phyloP scores from a whole-genome alignment of 2,888 invertebrate genomes.

The Leucoma salicis region DNA sequence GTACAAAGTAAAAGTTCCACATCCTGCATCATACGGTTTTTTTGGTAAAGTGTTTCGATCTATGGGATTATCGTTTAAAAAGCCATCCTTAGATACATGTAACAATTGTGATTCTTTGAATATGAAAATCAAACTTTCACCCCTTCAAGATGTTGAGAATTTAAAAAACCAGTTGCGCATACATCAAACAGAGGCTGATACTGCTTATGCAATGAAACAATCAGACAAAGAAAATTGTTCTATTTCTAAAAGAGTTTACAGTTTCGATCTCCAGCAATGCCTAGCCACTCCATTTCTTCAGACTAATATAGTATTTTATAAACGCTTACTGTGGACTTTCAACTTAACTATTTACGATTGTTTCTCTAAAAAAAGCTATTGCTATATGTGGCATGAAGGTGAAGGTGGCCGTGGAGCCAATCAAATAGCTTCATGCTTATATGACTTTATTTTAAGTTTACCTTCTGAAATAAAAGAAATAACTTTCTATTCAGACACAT shows the following conservation, averaged over 20 bases:
- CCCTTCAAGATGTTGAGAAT: neutral
- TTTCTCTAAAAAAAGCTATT: constrained; percentile 8
- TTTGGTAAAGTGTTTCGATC: constrained; percentile 13
- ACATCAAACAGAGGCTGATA: neutral
- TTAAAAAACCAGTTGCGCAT: neutral
- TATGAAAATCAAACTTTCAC: constrained; percentile 4
- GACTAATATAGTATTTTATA: constrained; percentile 7
- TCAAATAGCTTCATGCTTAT: constrained; percentile 8
- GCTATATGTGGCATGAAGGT: constrained; percentile 15
- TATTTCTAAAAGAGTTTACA: neutral
- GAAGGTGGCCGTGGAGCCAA: constrained; percentile 13
- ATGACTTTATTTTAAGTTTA: constrained; percentile 5
- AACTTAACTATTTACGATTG: constrained; percentile 12
- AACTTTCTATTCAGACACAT: constrained; percentile 1
- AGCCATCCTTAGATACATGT: constrained; percentile 10
- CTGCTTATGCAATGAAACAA: constrained; percentile 1
- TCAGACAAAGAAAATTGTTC: neutral
- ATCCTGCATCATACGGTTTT: constrained; percentile 4
- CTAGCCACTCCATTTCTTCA: constrained; percentile 4
- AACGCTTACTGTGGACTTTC: constrained; percentile 9
- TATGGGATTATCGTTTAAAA: constrained; percentile 12
- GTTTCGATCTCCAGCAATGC: constrained; percentile 6
- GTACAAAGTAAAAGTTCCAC: constrained; percentile 4
- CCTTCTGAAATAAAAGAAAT: neutral
- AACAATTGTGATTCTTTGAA: neutral